Conservation (phyloP, 1,140 invertebrate genomes). For the Pachyrhynchus sulphureomaculatus region DNA sequence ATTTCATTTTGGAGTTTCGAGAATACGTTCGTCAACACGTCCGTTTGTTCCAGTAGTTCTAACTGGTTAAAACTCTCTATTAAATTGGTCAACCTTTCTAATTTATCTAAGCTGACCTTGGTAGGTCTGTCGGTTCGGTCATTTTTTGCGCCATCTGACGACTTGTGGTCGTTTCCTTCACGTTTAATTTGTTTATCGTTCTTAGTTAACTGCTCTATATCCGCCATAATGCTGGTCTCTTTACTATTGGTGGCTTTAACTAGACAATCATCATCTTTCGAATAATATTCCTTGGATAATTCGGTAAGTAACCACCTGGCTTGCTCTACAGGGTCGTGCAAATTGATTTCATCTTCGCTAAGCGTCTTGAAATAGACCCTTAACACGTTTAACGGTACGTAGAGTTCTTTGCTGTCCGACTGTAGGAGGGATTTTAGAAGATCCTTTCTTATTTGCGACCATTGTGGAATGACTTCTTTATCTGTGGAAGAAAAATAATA, state of each 20-base stretch:
- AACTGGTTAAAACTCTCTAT: slow-evolving; percentile 21
- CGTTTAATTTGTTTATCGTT: not conserved
- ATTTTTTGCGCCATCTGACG: no score
- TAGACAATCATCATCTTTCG: slow-evolving; percentile 38
- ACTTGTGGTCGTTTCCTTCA: not conserved
- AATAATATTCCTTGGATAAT: slow-evolving; percentile 41
- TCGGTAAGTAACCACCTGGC: slow-evolving; percentile 46
- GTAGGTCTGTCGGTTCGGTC: not conserved
- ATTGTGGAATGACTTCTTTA: slow-evolving; percentile 37
- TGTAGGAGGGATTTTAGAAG: slow-evolving; percentile 44
- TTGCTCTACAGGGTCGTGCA: slow-evolving; percentile 40
- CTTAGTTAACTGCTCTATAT: slow-evolving; percentile 21
- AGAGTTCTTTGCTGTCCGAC: slow-evolving; percentile 43
- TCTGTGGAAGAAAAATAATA: not conserved
- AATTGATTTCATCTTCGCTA: slow-evolving; percentile 33
- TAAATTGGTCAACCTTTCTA: slow-evolving; percentile 9
- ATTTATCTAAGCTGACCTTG: not conserved
- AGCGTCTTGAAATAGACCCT: slow-evolving; percentile 47
- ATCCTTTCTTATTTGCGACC: slow-evolving; percentile 44
- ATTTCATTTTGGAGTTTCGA: not conserved
- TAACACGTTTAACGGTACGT: slow-evolving; percentile 44
- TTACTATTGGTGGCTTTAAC: slow-evolving; percentile 26
- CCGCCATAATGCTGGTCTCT: slow-evolving; percentile 25
- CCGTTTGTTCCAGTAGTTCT: not conserved
- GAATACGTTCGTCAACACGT: not conserved